These are phyloP conservation scores for Pasiphila rectangulata DNA, from an alignment of 2,888 invertebrate species.

Conservation along the genomic window DNA sequence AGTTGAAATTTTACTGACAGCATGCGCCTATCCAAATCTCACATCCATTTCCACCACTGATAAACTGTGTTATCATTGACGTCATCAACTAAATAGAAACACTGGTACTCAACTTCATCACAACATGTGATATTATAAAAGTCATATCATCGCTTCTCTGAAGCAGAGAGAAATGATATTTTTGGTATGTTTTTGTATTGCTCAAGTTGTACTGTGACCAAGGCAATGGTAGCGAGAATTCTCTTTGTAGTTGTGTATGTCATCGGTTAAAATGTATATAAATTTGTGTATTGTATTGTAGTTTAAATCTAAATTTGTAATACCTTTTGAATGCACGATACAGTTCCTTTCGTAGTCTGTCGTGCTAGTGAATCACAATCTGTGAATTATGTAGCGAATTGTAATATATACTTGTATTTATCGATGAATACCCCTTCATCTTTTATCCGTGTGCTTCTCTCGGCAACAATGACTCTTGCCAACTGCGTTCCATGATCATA, in stretches of 20 bases:
- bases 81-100: constrained; percentile 2
- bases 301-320: constrained; percentile 67
- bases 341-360: constrained; percentile 77
- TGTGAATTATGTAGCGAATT: constrained; percentile 47
- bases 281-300: constrained; percentile 56
- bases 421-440: constrained; percentile 34
- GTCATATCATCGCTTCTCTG: constrained; percentile 72
- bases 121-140: constrained; percentile 60
- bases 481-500: constrained; percentile 52
- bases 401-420: constrained; percentile 32
- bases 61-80: constrained; percentile 19
- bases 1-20: constrained; percentile 45
- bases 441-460: constrained; percentile 56
- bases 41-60: constrained; percentile 52
- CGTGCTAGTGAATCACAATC: constrained; percentile 71
- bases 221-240: constrained; percentile 49
- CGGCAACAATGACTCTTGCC: constrained; percentile 54
- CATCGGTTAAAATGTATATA: constrained; percentile 39
- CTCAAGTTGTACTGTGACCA: constrained; percentile 66
- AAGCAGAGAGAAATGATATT: constrained; percentile 64
- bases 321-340: constrained; percentile 75
- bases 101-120: constrained; percentile 27
- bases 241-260: constrained; percentile 54
- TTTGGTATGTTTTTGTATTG: constrained; percentile 75
- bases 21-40: constrained; percentile 61